These are phyloP conservation scores for Orchesellides sinensis DNA, from an alignment of 2,888 invertebrate species.

Conservation along the genomic window DNA sequence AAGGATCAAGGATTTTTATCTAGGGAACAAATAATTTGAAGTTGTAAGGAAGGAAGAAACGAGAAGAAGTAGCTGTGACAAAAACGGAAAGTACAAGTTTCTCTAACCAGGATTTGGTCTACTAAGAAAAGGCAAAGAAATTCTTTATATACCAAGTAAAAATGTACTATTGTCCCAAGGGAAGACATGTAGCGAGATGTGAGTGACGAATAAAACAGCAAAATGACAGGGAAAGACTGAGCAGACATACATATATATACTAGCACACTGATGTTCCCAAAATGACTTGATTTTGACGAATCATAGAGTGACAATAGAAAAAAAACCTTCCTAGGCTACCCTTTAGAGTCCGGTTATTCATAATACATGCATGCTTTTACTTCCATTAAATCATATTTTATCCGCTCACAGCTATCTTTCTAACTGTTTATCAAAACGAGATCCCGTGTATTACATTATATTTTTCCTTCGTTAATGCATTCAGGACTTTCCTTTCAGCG, in stretches of 20 bases:
- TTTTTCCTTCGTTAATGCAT: too few relatives aligned
- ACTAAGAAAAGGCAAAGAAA: not conserved
- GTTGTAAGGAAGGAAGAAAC: not conserved
- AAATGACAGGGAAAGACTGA: not conserved
- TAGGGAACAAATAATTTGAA: constrained; percentile 29
- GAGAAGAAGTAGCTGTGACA: not conserved
- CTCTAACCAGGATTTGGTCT: not conserved
- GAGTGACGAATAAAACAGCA: not conserved
- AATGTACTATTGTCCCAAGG: constrained; percentile 30
- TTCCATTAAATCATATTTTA: too few relatives aligned
- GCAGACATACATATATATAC: too few relatives aligned
- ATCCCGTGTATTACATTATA: too few relatives aligned
- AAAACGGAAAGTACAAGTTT: not conserved
- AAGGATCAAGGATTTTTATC: constrained; percentile 8
- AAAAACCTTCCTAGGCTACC: not conserved
- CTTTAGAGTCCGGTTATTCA: too few relatives aligned
- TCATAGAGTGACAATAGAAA: constrained; percentile 19
- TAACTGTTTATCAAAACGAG: too few relatives aligned
- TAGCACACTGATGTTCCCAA: constrained; percentile 7
- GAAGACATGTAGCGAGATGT: constrained; percentile 1
- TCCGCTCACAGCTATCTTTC: too few relatives aligned
- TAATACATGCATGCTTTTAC: too few relatives aligned
- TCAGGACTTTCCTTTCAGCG: too few relatives aligned
- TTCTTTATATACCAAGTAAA: constrained; percentile 17
- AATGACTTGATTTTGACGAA: constrained; percentile 28